Evolutionary conservation across 2,888 invertebrate species (phyloP).

Genomic region (Girardia tigrina): DNA sequence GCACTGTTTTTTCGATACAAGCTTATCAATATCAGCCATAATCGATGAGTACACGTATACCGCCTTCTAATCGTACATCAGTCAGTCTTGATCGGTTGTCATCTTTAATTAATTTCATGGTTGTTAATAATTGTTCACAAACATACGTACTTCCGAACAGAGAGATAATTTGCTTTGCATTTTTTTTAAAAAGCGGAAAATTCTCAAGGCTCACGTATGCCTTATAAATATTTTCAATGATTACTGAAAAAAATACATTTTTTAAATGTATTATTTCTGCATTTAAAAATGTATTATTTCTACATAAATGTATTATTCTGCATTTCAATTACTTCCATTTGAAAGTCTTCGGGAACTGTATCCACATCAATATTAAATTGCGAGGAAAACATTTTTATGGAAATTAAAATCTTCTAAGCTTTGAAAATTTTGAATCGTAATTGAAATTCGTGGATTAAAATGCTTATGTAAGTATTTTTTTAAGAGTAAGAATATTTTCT

Average conservation of each 20-base stretch:
- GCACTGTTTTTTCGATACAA: too few species aligned
- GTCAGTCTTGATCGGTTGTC: not conserved
- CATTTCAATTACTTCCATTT: too few species aligned
- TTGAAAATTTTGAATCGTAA: not conserved
- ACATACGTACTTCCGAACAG: slow-evolving; percentile 17
- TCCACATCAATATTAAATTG: not conserved
- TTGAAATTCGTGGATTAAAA: not conserved
- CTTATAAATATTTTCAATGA: too few species aligned
- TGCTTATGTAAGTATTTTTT: too few species aligned
- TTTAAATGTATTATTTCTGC: too few species aligned
- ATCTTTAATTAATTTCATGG: not conserved
- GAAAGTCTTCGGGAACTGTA: not conserved
- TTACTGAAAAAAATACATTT: too few species aligned
- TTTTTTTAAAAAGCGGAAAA: slow-evolving; percentile 2
- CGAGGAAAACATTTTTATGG: not conserved
- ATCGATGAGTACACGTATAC: not conserved
- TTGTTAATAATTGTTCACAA: not conserved
- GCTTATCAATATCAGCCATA: too few species aligned
- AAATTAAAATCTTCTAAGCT: not conserved
- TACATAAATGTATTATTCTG: too few species aligned
- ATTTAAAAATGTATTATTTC: too few species aligned
- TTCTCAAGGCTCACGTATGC: not conserved
- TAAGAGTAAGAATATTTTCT: too few species aligned
- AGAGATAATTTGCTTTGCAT: not conserved
- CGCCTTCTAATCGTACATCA: not conserved